phyloP scores from a whole-genome alignment of 2,797 vertebrate species.

The Trachops cirrhosus region DNA sequence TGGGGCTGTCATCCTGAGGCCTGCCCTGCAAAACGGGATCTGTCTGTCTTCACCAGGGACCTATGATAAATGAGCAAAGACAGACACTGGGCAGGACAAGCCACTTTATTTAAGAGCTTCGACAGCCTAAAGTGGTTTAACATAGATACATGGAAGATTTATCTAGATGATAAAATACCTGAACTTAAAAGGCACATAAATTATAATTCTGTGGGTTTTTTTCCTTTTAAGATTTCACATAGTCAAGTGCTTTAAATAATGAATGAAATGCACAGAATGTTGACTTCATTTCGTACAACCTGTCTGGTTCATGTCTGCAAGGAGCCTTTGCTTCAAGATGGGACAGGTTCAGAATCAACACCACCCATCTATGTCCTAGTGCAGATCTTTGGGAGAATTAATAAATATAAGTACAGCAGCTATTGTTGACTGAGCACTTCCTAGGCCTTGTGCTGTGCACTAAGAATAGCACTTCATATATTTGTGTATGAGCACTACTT shows the following conservation, averaged over 20 bases:
- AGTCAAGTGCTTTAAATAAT: conserved; percentile 64
- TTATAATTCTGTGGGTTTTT: conserved; percentile 58
- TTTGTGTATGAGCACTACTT: neutral
- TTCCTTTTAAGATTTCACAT: conserved; percentile 17
- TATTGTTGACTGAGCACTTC: neutral
- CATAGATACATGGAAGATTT: conserved; percentile 65
- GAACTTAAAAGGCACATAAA: conserved; percentile 73
- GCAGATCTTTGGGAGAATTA: neutral
- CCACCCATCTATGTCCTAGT: neutral
- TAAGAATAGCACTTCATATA: neutral
- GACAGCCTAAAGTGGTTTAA: conserved; percentile 68
- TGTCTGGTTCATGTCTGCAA: neutral
- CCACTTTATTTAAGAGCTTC: conserved; percentile 74
- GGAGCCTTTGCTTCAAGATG: neutral
- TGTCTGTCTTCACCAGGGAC: conserved; percentile 23
- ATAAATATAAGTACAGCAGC: neutral
- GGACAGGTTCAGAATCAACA: neutral
- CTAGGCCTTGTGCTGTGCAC: neutral
- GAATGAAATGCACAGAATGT: conserved; percentile 48
- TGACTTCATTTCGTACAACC: conserved; percentile 10
- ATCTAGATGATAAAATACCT: conserved; percentile 74
- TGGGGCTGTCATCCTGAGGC: conserved; percentile 43
- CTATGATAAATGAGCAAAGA: conserved; percentile 68
- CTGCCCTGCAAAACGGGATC: conserved; percentile 52
- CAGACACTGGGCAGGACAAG: conserved; percentile 68